Conservation (phyloP, 2,113 vertebrate genomes). For the Tor tambroides region DNA sequence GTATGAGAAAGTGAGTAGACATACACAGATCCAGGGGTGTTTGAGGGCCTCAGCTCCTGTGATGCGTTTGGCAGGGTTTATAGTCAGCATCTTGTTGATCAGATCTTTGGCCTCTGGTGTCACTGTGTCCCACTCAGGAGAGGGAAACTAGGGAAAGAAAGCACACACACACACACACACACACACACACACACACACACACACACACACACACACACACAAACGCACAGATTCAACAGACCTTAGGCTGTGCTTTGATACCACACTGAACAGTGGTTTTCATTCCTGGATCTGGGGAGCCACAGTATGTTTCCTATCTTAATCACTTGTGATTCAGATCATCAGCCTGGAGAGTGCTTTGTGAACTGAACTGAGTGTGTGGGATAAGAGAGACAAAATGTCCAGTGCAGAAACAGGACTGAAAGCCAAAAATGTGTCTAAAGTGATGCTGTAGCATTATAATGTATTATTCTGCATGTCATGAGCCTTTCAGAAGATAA, state of each 20-base stretch:
- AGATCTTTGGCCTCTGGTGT: constrained; percentile 98
- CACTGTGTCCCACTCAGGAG: constrained; percentile 97
- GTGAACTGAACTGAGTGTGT: neutral
- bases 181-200: too few relatives aligned
- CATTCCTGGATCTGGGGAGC: neutral
- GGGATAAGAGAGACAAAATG: neutral
- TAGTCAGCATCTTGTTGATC: constrained; percentile 98
- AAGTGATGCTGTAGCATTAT: neutral
- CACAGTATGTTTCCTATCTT: neutral
- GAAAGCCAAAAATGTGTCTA: neutral
- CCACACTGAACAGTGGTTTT: neutral
- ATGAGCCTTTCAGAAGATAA: neutral
- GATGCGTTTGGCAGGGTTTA: constrained; percentile 95
- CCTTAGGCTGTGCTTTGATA: neutral
- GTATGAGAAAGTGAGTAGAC: constrained; percentile 59
- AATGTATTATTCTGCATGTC: neutral
- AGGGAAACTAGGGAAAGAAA: constrained; percentile 84
- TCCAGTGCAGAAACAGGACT: neutral
- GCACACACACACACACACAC: neutral
- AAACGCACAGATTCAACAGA: neutral
- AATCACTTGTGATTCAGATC: neutral
- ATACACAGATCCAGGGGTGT: constrained; percentile 97
- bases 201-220: too few relatives aligned
- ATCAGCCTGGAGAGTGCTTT: neutral
- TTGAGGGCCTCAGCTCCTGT: constrained; percentile 92